Evolutionary conservation across 2,113 vertebrate genomes (phyloP), one percentile per base, ranked within the genome.

Genomic region (Austrofundulus limnaeus): DNA sequence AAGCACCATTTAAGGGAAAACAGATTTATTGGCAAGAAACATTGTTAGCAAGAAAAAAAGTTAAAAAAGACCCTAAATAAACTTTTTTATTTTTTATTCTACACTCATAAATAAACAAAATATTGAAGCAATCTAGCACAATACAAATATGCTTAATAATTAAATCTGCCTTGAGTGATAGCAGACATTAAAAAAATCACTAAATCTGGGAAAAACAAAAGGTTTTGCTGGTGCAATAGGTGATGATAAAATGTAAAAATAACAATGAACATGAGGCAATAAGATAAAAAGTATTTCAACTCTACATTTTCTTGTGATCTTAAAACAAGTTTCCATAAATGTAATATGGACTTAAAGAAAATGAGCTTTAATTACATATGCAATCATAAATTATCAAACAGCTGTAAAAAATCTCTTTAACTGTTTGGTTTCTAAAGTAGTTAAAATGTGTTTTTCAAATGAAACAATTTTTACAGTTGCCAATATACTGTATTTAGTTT

Each of bases 211-310:
- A 52, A 37, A 57, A 42, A 57, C 55, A 69, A 63, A 28, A 28
- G 64, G 55, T 50, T 61, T 60, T 50, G 53, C 37, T 48, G 24
- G 45, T 56, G 51, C 59, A 80, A 77, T 47, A 38, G 72, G 65
- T 72, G 63, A 11, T 72, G 66, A 78, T 64, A 57, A 48, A 7
- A 6, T 76, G n/a, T n/a, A 25, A 47, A 70, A 54, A 51, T 55
- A 55, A 71, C 60, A 77, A 80, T 54, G 71, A 85, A 80, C 54
- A 62, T 31, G 56, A 84, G 45, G 50, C 60, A 66, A 66, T 65
- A 54, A 57, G 31, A n/a, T n/a, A 45, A 55, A 38, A 65, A 67
- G 73, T 54, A 41, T 52, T 43, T 78, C 46, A 23, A 73, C 53
- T 61, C 12, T 9, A 50, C 21, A 65, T 71, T 48, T 28, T 19